These are phyloP conservation scores for Drosophila fuyamai DNA, from an alignment of 1,140 invertebrate species.

Conservation along the genomic window DNA sequence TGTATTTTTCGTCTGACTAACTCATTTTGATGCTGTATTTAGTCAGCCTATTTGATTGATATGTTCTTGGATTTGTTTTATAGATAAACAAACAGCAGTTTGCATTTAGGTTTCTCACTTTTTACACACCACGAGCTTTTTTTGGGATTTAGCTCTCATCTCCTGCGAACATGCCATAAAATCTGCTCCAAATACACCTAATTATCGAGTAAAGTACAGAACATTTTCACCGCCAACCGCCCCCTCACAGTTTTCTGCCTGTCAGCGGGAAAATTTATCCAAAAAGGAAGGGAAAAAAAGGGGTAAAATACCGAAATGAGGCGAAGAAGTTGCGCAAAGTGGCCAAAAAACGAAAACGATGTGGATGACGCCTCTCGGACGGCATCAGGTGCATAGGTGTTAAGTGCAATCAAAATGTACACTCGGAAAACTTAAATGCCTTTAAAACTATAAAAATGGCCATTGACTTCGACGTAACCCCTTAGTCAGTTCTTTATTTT, in stretches of 20 bases:
- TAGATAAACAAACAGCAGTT: conserved; percentile 34
- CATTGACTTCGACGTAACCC: no score
- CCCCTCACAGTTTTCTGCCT: conserved; percentile 19
- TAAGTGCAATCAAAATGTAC: conserved; percentile 68
- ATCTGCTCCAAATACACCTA: conserved; percentile 47
- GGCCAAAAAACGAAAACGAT: conserved; percentile 28
- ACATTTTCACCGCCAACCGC: background rate
- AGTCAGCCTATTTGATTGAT: conserved; percentile 34
- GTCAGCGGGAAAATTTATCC: conserved; percentile 68
- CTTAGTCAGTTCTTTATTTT: no score
- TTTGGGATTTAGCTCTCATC: conserved; percentile 5
- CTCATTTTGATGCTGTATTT: conserved; percentile 14
- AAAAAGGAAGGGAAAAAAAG: conserved; percentile 15
- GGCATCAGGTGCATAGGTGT: conserved; percentile 54
- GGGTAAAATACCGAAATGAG: conserved; percentile 5
- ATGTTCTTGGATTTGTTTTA: conserved; percentile 37
- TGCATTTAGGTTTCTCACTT: background rate
- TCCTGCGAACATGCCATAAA: conserved; percentile 27
- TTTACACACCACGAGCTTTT: background rate
- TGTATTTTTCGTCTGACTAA: conserved; percentile 1
- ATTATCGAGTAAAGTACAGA: conserved; percentile 40
- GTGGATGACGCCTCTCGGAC: conserved; percentile 20
- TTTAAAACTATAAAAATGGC: no score
- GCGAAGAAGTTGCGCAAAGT: conserved; percentile 62
- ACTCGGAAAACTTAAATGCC: background rate